Conservation (phyloP, 2,797 vertebrate species). For the Hirundo rustica region DNA sequence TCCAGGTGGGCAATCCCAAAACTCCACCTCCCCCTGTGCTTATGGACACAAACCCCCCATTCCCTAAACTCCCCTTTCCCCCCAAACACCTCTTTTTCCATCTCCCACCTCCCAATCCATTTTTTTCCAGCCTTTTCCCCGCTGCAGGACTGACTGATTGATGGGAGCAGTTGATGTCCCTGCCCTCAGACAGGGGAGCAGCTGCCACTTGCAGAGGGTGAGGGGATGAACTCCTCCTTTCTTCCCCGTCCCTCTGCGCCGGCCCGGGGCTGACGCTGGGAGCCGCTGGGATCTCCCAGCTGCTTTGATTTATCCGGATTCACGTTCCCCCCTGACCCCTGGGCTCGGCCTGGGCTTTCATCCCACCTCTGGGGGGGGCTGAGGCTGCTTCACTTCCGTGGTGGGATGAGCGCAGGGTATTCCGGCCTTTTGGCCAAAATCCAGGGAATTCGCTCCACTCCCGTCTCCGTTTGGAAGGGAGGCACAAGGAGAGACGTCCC, state of each 20-base stretch:
- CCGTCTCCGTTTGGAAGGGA: not conserved
- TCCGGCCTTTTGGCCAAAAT: constrained; percentile 7
- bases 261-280: not conserved
- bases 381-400: constrained; percentile 23
- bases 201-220: not conserved
- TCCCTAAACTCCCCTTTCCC: not conserved
- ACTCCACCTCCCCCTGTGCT: rapidly evolving
- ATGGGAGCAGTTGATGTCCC: constrained; percentile 27
- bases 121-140: not conserved
- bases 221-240: not conserved
- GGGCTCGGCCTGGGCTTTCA: constrained; percentile 45
- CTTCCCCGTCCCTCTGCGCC: not conserved
- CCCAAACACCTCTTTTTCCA: not conserved
- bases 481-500: not conserved
- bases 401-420: constrained; percentile 15
- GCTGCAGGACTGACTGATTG: not conserved
- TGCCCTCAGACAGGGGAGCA: not conserved
- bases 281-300: constrained; percentile 27
- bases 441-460: not conserved
- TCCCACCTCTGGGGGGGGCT: not conserved
- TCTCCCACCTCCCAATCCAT: too few relatives aligned
- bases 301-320: constrained; percentile 56
- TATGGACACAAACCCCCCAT: not conserved
- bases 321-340: constrained; percentile 20
- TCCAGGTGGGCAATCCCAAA: not conserved